Base-by-base conservation (phyloP, 2,113 vertebrate species). In the Dolichallabes microphthalmus region DNA sequence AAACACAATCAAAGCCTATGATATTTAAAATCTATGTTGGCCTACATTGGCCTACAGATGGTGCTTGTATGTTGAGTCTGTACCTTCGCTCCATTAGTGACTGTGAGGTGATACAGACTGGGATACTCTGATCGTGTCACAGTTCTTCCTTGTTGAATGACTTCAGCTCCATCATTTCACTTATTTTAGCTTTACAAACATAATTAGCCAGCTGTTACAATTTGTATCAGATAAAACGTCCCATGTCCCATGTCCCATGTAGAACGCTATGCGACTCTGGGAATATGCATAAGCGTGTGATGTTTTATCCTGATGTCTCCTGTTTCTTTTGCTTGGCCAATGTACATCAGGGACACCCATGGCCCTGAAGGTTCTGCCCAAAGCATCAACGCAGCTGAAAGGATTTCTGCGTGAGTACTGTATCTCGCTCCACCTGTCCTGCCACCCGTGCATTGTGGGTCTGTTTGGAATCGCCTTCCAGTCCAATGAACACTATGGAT, bases 341-440 rank as follows among this genome's bases (percentile, higher is more conserved):
- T 82, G 55, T 78, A 85, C 25, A 61, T 5, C 89, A 97, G 97
- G 98, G 52, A 98, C 97, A 0, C 93, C 95, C 12, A 96, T 99
- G 96, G 98, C 97, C 3, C 94, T 99, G 90, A 99, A 99, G 87
- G 94, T 98, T 82, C 95, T 99, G 75, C 95, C 96, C 1, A 98
- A 98, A 92, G 88, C 94, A 39, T 96, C 95, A 0, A 99, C 97
- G 0, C 95, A 96, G 87, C 94, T 97, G 82, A 96, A 97, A 7
- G 94, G 95, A n/a, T 99, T 99, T 91, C 93, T 99, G 71, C 93
- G 97, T 2, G 98, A 99, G 86, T 98, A 98, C 82, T 98, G 97
- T 2, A 95, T 97, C 89, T 97, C 97, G 0, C 94, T 99, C 63
- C 95, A 95, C 1, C 95, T 99, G 0, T 97, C 97, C 68, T 74